Evolutionary conservation across 2,113 vertebrate genomes (phyloP), one percentile per base, ranked within the genome.

Genomic region (Callocephalon fimbriatum): DNA sequence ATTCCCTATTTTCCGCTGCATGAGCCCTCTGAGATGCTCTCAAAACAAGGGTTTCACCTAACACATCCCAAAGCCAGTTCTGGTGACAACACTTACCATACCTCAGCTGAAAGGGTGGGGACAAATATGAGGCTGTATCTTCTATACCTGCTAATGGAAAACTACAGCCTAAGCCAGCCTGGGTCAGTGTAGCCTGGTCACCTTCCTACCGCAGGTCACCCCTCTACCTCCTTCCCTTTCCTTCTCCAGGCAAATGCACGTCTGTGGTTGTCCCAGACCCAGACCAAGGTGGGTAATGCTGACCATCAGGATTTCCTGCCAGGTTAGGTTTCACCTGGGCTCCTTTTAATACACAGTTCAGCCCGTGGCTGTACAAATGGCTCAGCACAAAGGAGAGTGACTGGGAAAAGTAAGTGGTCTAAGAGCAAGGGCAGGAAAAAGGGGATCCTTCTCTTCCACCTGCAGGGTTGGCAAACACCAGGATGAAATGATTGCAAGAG

Each of bases 1-100:
- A 51, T 61, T 91, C 10, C 53, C 44, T 44, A 27, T 35, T 38
- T 37, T 71, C 31, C 77, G 48, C 11, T 38, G 19, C 12, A 29
- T 78, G 61, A 54, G 22, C 19, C 22, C 38, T 54, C 47, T 0
- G 0, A 88, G 47, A 75, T 1, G 1, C 14, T 48, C 42, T 79
- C 40, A 63, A 4, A 2, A 7, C 37, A 85, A 67, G 75, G 19
- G 47, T 25, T 79, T 79, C n/a, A 29, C 13, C 35, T 65, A 70
- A 70, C 0, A 0, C 21, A 56, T 14, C 40, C 44, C 79, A 51
- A 61, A 93, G 53, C 18, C 44, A 47, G 44, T 40, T 40, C 12
- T 40, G 47, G 44, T 4, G 18, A 10, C 37, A 91, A 76, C 23
- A 73, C 23, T 79, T 72, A 15, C 40, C 18, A 12, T 4, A 13